These are phyloP conservation scores for Anthonomus grandis DNA, from an alignment of 1,140 invertebrate species.

Conservation along the genomic window DNA sequence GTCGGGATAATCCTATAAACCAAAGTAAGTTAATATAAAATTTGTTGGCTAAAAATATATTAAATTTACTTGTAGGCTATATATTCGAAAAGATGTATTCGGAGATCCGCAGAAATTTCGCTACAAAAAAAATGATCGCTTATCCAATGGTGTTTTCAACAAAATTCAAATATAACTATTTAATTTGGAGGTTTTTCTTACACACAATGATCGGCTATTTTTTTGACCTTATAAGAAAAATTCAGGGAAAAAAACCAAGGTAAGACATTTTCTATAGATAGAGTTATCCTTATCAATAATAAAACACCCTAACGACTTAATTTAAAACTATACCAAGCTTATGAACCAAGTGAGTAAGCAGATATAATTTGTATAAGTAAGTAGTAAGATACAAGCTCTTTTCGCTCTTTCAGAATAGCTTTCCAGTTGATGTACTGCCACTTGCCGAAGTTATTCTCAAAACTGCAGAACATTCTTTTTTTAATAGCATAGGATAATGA, in stretches of 20 bases:
- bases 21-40: slow-evolving; percentile 7
- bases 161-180: slow-evolving; percentile 35
- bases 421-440: too few species aligned
- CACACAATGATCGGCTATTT: slow-evolving; percentile 59
- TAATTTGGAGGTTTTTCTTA: slow-evolving; percentile 50
- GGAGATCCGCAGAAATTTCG: slow-evolving; percentile 5
- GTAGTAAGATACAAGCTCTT: too few species aligned
- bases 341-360: too few species aligned
- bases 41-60: not conserved
- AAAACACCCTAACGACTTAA: too few species aligned
- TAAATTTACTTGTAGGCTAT: slow-evolving; percentile 6
- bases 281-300: too few species aligned
- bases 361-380: too few species aligned
- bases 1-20: slow-evolving; percentile 7
- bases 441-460: too few species aligned
- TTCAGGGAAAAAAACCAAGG: slow-evolving; percentile 58
- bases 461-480: too few species aligned
- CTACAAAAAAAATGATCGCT: slow-evolving; percentile 27
- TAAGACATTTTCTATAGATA: too few species aligned
- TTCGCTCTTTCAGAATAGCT: too few species aligned
- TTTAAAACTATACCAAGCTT: too few species aligned
- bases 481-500: too few species aligned
- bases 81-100: not conserved
- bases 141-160: slow-evolving; percentile 20
- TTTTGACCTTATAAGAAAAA: slow-evolving; percentile 52